These are phyloP conservation scores for Julus scandinavius DNA, from an alignment of 2,888 invertebrate genomes.

Conservation along the genomic window DNA sequence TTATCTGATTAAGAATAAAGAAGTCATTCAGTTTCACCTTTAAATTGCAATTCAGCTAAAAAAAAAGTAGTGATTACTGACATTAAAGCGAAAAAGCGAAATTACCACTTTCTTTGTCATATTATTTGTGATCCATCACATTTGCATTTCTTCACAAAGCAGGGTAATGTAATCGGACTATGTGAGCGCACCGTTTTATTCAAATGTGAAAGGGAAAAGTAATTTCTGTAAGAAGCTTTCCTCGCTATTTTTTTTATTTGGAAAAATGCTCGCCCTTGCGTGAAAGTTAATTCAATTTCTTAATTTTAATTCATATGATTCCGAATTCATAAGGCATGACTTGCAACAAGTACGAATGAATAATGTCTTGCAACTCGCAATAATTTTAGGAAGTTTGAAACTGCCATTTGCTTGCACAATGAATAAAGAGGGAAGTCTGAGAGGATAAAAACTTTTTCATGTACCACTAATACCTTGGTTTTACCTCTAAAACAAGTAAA, in stretches of 20 bases:
- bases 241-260: neutral
- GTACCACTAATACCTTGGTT: neutral
- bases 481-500: neutral
- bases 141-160: slow-evolving; percentile 40
- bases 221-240: slow-evolving; percentile 40
- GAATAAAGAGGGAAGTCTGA: neutral
- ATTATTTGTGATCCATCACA: slow-evolving; percentile 43
- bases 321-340: slow-evolving; percentile 4
- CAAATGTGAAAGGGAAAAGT: slow-evolving; percentile 30
- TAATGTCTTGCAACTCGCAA: neutral
- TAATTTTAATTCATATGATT: slow-evolving; percentile 20
- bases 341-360: slow-evolving; percentile 19
- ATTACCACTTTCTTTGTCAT: slow-evolving; percentile 38
- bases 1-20: slow-evolving; percentile 24
- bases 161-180: neutral
- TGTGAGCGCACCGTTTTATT: slow-evolving; percentile 36
- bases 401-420: neutral
- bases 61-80: slow-evolving; percentile 26
- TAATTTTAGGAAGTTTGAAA: neutral
- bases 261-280: neutral
- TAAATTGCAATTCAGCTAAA: slow-evolving; percentile 37
- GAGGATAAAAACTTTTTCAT: slow-evolving; percentile 4
- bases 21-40: slow-evolving; percentile 11
- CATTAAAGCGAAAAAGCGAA: slow-evolving; percentile 22
- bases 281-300: slow-evolving; percentile 43